Percentiles rank a stretch among this genome's conserved stretches.
Evolutionary conservation across 2,113 vertebrate genomes (phyloP).

Genomic region (Mugil cephalus): DNA sequence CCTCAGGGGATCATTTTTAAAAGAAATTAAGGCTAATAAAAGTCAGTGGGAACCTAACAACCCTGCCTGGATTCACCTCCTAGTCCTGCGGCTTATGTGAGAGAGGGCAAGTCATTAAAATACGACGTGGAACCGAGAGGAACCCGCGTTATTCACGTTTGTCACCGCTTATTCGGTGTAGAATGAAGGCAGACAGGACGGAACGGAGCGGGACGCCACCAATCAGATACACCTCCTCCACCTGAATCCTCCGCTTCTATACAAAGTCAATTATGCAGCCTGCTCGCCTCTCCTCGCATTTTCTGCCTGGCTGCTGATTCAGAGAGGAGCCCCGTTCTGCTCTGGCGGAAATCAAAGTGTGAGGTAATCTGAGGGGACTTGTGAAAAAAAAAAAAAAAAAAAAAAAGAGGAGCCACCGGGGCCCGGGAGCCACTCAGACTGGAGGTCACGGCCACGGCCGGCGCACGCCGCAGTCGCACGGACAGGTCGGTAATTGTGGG

Average conservation of each 20-base stretch:
- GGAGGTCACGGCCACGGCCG: constrained; percentile 41
- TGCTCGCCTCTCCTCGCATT: constrained; percentile 51
- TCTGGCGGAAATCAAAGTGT: constrained; percentile 55
- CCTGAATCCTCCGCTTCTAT: constrained; percentile 48
- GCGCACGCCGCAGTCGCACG: constrained; percentile 17
- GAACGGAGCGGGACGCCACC: constrained; percentile 39
- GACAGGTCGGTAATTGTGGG: constrained; percentile 64
- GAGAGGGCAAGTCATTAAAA: constrained; percentile 33
- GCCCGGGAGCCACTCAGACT: constrained; percentile 28
- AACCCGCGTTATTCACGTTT: constrained; percentile 27
- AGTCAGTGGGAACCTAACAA: not conserved
- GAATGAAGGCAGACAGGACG: constrained; percentile 46
- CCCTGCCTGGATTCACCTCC: not conserved
- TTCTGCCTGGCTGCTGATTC: constrained; percentile 64
- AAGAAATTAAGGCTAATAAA: constrained; percentile 36
- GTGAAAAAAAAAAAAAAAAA: constrained; percentile 12
- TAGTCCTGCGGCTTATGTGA: not conserved
- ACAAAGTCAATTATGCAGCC: constrained; percentile 63
- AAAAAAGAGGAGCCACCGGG: not conserved
- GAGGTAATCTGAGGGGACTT: constrained; percentile 62
- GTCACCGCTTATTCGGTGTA: constrained; percentile 44
- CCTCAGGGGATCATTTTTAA: constrained; percentile 24
- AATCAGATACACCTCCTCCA: constrained; percentile 61
- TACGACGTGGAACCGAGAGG: constrained; percentile 41
- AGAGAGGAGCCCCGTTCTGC: constrained; percentile 33